Base-by-base conservation (phyloP, 2,797 vertebrate genomes). In the Dendrocincla tyrannina region DNA sequence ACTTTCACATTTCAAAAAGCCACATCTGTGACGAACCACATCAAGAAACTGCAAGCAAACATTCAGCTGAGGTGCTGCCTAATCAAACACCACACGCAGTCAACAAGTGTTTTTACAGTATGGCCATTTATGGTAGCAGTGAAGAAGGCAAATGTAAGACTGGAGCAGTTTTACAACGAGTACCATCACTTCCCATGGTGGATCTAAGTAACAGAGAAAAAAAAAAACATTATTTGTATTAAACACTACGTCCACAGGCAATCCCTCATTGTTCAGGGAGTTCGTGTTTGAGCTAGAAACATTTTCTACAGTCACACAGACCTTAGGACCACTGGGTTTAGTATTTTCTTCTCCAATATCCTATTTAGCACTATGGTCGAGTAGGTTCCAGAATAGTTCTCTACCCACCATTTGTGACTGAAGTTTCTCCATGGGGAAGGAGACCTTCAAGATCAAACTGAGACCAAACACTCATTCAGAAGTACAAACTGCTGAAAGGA, bases 21-120 rank as follows among this genome's bases (percentile, higher is more conserved):
- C 97, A 97, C 96, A 98, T 97, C 96, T 97, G 37, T 80, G 85
- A 56, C 0, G 28, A 97, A 94, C 97, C 98, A 97, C 97, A 98
- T 96, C 78, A 98, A 98, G 95, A 95, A 86, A 89, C 83, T 89
- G 89, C 91, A 95, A 93, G 94, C 87, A 97, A 97, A 93, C 94
- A 95, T 74, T 52, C 76, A 96, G 91, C 94, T 92, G 73, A 96
- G 70, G 92, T 62, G 88, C 92, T 89, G 53, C 23, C 80, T 14
- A 83, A 88, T 46, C 69, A 53, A 60, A 32, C 74, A 67, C 60
- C 68, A 30, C 77, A 75, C 1, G 2, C 16, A 91, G 74, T 74
- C 89, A 96, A 94, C 67, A 86, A 68, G 15, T 82, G 77, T 47
- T 94, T 94, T 64, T 37, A 68, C 85, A 80, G 27, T 16, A n/a